A percentile compares a stretch with the other conserved stretches of the same genome.
These are phyloP conservation scores for Glyptemys insculpta DNA, from an alignment of 2,797 vertebrate genomes.

Conservation along the genomic window DNA sequence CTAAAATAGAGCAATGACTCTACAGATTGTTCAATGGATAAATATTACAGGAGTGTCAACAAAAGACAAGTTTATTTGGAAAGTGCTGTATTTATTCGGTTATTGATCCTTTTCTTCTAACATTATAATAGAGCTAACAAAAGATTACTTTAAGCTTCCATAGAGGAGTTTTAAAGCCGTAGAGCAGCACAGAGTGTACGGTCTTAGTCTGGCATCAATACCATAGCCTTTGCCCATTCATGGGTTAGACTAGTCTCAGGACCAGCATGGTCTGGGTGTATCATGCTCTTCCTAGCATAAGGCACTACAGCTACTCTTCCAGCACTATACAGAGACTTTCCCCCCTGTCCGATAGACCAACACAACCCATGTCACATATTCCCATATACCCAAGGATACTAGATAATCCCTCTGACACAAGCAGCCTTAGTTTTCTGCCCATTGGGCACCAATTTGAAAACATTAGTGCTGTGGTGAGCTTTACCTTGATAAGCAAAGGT, in stretches of 20 bases:
- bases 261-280: neutral
- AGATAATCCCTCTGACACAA: neutral
- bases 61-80: neutral
- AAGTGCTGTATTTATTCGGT: neutral
- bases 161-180: accelerated
- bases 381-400: accelerated
- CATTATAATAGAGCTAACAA: neutral
- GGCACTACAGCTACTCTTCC: neutral
- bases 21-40: neutral
- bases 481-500: neutral
- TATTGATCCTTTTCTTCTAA: neutral
- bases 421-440: neutral
- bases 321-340: neutral
- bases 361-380: neutral
- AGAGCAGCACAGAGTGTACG: neutral
- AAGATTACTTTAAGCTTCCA: neutral
- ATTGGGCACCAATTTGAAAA: accelerated
- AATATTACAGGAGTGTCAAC: neutral
- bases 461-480: neutral
- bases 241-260: accelerated
- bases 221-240: neutral
- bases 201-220: neutral
- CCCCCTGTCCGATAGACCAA: neutral
- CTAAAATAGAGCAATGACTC: neutral
- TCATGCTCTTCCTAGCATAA: accelerated